Percentiles rank a stretch among this genome's conserved stretches.
These are phyloP conservation scores for Pseudorhombus dupliciocellatus DNA, from an alignment of 2,113 vertebrate genomes.

Conservation along the genomic window DNA sequence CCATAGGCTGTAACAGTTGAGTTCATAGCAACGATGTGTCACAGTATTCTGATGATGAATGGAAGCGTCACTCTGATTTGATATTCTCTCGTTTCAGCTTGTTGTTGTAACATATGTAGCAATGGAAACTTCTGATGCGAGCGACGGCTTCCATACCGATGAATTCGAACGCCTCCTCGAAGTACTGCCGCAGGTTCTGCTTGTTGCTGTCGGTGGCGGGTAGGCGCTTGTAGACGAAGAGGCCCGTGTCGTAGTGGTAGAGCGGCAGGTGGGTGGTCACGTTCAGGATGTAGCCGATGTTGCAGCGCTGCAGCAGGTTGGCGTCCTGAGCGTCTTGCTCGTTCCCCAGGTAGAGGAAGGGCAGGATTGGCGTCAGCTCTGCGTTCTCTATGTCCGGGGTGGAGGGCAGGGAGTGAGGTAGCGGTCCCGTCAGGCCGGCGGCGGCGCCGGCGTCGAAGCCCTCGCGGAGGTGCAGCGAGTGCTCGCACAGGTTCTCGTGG, in stretches of 20 bases:
- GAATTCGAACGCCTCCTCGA: constrained; percentile 99
- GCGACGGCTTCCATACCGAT: constrained; percentile 85
- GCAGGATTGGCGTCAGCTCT: constrained; percentile 94
- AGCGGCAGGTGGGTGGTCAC: constrained; percentile 98
- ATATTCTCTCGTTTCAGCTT: too few species aligned
- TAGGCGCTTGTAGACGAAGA: constrained; percentile 94
- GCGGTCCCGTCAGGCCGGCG: constrained; percentile 80
- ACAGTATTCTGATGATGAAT: background rate
- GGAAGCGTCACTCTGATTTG: too few species aligned
- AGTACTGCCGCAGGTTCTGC: constrained; percentile 99
- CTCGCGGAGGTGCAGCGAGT: constrained; percentile 95
- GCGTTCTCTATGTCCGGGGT: constrained; percentile 97
- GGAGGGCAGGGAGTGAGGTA: constrained; percentile 92
- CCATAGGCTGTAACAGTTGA: background rate
- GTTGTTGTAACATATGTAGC: too few species aligned
- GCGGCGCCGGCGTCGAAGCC: constrained; percentile 86
- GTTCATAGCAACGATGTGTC: background rate
- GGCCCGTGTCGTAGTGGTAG: constrained; percentile 92
- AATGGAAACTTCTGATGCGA: background rate
- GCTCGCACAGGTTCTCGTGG: constrained; percentile 96
- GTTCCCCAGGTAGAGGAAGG: constrained; percentile 95
- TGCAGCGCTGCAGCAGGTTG: constrained; percentile 89
- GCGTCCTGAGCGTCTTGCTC: constrained; percentile 95
- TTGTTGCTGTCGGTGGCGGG: constrained; percentile 99
- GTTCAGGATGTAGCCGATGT: constrained; percentile 94